Evolutionary conservation across 2,888 invertebrate species (phyloP), one percentile per base, ranked within the genome.

Genomic region (Phymatocera aterrima): DNA sequence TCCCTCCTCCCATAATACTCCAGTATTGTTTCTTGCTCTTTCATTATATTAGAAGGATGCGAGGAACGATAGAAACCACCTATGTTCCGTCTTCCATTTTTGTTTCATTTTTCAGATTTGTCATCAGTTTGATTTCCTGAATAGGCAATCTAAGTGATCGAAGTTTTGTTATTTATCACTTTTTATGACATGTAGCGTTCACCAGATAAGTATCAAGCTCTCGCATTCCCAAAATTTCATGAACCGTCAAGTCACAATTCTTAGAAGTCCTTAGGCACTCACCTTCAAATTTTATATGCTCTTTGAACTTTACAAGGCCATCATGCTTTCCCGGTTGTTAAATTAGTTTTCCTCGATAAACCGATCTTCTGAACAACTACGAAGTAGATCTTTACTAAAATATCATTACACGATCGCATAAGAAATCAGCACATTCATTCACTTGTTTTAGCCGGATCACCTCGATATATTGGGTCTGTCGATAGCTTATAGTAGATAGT

Each of bases 401-500:
- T 78, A 78, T 21, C 15, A n/a, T n/a, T n/a, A n/a, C n/a, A n/a
- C n/a, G n/a, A n/a, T n/a, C n/a, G n/a, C n/a, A n/a, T 34, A 72
- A 24, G 18, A 70, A 21, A 70, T 48, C 70, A 31, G 24, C 70
- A 51, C 51, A 48, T 48, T 31, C n/a, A n/a, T 40, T 72, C 24
- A 54, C 54, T 57, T 57, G 18, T 18, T 70, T 46, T 40, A 78
- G 78, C 54, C 72, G 70, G 57, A 65, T 43, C 78, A 15, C 40
- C 24, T 54, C 34, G 78, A 78, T n/a, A n/a, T n/a, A n/a, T 78
- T 57, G 57, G 68, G 54, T 40, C 68, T 31, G 28, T 43, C 70
- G 78, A 78, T 78, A 78, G 37, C 54, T 61, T 43, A 60, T n/a
- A 61, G 18, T n/a, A 31, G 68, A n/a, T 61, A 48, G n/a, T n/a